Evolutionary conservation across 2,797 vertebrate genomes (phyloP).

Genomic region (Schizothorax lantsangensis): DNA sequence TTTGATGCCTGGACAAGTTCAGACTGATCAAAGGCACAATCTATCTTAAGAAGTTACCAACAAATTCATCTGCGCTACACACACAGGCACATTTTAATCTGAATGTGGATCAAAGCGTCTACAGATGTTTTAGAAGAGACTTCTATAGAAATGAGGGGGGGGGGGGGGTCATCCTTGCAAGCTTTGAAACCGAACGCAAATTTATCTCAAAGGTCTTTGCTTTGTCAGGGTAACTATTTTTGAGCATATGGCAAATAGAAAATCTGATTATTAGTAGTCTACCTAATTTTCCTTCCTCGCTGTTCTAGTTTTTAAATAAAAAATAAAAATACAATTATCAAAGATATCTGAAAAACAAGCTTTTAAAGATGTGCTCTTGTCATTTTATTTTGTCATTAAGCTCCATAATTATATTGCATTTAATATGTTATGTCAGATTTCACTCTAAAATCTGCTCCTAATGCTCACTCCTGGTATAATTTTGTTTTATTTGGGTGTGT

Average conservation of each 20-base stretch:
- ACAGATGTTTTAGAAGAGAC: slow-evolving; percentile 54
- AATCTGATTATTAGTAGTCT: not conserved
- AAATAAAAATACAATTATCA: not conserved
- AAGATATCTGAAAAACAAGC: not conserved
- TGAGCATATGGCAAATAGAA: not conserved
- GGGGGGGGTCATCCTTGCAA: not conserved
- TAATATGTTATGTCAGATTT: not conserved
- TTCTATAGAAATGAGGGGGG: not conserved
- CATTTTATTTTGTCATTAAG: not conserved
- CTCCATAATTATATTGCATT: not conserved
- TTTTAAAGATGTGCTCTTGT: not conserved
- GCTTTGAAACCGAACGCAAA: slow-evolving; percentile 21
- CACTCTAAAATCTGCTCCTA: slow-evolving; percentile 4
- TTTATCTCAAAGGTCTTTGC: slow-evolving; percentile 23
- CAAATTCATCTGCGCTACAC: slow-evolving; percentile 54
- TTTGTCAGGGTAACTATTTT: slow-evolving; percentile 4
- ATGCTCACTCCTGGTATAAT: not conserved
- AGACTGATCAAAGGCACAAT: slow-evolving; percentile 61
- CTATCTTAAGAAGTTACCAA: slow-evolving; percentile 59
- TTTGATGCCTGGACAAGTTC: slow-evolving; percentile 54
- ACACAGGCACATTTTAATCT: slow-evolving; percentile 47
- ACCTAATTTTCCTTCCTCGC: not conserved
- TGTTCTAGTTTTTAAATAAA: not conserved
- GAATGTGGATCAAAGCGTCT: slow-evolving; percentile 57
- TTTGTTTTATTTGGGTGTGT: not conserved